These are phyloP conservation scores for Acleris holmiana DNA, from an alignment of 2,888 invertebrate genomes.

Conservation along the genomic window DNA sequence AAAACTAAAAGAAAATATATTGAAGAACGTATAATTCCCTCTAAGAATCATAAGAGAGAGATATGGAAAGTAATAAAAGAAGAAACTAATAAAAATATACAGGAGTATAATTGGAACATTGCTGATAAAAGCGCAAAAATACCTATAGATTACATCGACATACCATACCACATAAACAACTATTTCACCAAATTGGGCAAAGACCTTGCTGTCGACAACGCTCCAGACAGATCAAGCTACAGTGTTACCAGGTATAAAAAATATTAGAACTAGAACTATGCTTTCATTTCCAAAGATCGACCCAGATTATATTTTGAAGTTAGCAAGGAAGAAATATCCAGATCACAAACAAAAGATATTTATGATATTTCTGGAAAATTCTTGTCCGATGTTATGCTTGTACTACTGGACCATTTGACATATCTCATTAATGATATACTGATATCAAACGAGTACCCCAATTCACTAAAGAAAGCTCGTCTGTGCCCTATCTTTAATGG, in stretches of 20 bases:
- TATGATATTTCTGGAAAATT: conserved; percentile 1
- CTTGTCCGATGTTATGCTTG: not conserved
- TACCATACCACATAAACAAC: not conserved
- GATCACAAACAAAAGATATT: not conserved
- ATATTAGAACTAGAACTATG: not conserved
- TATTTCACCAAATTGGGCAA: not conserved
- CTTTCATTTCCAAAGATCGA: not conserved
- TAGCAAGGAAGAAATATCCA: not conserved
- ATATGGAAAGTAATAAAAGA: conserved; percentile 4
- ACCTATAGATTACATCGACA: not conserved
- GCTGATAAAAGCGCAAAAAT: not conserved
- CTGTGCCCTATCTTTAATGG: conserved; percentile 8
- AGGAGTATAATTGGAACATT: conserved; percentile 4
- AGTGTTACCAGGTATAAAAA: not conserved
- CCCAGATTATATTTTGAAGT: not conserved
- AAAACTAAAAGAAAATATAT: not conserved
- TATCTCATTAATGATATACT: not conserved
- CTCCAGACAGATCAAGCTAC: not conserved
- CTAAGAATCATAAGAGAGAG: conserved; percentile 2
- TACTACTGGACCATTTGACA: not conserved
- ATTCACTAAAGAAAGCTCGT: not conserved
- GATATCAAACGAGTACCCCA: not conserved
- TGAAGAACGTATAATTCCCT: not conserved
- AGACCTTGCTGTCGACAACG: not conserved
- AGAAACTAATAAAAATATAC: not conserved